Evolutionary conservation across 2,888 invertebrate species (phyloP), one percentile per base, ranked within the genome.

Genomic region (Cephus runcator): DNA sequence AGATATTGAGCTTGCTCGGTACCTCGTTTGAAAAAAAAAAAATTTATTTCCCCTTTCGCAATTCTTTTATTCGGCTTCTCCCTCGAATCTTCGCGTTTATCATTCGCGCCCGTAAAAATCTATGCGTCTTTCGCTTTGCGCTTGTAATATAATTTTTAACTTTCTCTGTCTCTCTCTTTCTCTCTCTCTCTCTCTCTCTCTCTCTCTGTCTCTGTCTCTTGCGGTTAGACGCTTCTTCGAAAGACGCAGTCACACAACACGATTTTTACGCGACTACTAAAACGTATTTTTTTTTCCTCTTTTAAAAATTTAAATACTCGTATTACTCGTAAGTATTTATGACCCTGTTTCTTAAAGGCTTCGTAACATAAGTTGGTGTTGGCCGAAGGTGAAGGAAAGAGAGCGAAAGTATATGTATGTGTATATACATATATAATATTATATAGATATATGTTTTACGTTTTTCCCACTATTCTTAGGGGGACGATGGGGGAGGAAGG

Each of bases 311-410:
- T 87, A 86, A 88, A 87, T 89, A 90, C 86, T 86, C 85, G 86
- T 87, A 88, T 88, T 86, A 89, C 85, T 87, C 87, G 87, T 89
- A 88, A 88, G 86, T 89, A 87, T 82, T 74, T 69, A 87, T 87
- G 88, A 90, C 90, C 90, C 90, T 90, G 90, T 90, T 90, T 88
- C 86, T 85, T 89, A 86, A 90, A 90, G 90, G 90, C 90, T 90
- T 90, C 84, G 85, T 86, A 89, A 89, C 88, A 82, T 88, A 89
- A 89, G 85, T 87, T 86, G 85, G 82, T 86, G 83, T 86, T 84
- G 87, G 86, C 88, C 88, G 84, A 88, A 81, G 78, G 79, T 75
- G 75, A 79, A 76, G 74, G 69, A 81, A 76, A 76, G 73, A 77
- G 73, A 81, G 78, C 76, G 69, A 74, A 33, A 74, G 30, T 31